phyloP scores from a whole-genome alignment of 1,140 invertebrate species.

The Drosophila funebris region DNA sequence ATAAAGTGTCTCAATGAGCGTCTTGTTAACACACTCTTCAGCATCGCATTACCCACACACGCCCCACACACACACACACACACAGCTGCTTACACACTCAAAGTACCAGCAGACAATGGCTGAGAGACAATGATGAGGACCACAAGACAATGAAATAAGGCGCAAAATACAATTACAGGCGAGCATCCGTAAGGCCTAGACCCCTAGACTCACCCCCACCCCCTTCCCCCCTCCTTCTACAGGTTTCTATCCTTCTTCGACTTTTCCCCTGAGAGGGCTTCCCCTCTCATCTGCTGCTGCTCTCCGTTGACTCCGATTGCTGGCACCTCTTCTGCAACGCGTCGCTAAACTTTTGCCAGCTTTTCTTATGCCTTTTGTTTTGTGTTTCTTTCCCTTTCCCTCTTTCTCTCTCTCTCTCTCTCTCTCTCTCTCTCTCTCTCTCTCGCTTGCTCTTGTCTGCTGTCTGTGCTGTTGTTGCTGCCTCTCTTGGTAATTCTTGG shows the following conservation, averaged over 20 bases:
- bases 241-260: background rate
- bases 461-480: background rate
- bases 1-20: conserved; percentile 75
- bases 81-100: background rate
- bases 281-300: background rate
- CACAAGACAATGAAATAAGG: conserved; percentile 52
- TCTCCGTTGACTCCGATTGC: background rate
- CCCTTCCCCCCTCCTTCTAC: background rate
- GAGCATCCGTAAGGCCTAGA: conserved; percentile 20
- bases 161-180: conserved; percentile 63
- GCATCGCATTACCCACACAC: conserved; percentile 47
- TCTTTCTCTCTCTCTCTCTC: background rate
- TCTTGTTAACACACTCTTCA: conserved; percentile 72
- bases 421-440: background rate
- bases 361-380: conserved; percentile 7
- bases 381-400: background rate
- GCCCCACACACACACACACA: conserved; percentile 53
- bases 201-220: background rate
- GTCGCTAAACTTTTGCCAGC: conserved; percentile 12
- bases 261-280: too few species aligned
- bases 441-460: background rate
- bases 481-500: background rate
- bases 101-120: background rate
- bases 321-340: background rate
- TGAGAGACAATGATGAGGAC: conserved; percentile 38